Base-by-base conservation (phyloP, 1,140 invertebrate genomes). In the Lasioglossum albipes region DNA sequence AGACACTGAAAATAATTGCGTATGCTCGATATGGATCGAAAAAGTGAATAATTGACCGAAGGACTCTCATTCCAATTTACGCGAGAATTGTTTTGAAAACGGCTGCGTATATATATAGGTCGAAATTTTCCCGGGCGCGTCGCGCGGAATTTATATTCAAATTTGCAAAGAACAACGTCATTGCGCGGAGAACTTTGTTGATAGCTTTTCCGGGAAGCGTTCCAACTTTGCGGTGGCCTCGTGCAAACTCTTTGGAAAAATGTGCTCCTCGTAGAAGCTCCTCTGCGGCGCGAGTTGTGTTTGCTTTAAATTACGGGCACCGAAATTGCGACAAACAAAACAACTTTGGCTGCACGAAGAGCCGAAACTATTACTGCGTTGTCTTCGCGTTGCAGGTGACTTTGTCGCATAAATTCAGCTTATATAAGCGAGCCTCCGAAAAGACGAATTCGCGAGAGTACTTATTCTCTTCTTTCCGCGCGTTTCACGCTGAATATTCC, bases 71-170 rank as follows among this genome's bases (percentile, higher is more conserved):
- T 4, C 18, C 52, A 18, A n/a, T 36, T 62, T 6, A 22, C 13
- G 2, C 0, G 18, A 0, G 13, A 54, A 54, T 66, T 41, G 57
- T 16, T 67, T 10, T 7, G 9, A 22, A 13, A 67, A 22, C 7
- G 31, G 20, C 10, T 2, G 65, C 10, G 16, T 18, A n/a, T n/a
- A n/a, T n/a, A n/a, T n/a, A n/a, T n/a, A 16, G 41, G 20, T 12
- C 7, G 5, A 10, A 62, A 57, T 45, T 45, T 61, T n/a, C 18
- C 42, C 57, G 10, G 52, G 9, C 13, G 9, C 13, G 12, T 5
- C n/a, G 59, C 2, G 22, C 13, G 7, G 57, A 74, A 74, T 74
- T 59, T 49, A 74, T 74, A 74, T 74, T 74, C 22, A 64, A 74
- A 64, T 74, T 74, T n/a, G 10, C 22, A 49, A 62, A 31, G 41